Conservation (phyloP, 2,888 invertebrate genomes). For the Acronicta psi region DNA sequence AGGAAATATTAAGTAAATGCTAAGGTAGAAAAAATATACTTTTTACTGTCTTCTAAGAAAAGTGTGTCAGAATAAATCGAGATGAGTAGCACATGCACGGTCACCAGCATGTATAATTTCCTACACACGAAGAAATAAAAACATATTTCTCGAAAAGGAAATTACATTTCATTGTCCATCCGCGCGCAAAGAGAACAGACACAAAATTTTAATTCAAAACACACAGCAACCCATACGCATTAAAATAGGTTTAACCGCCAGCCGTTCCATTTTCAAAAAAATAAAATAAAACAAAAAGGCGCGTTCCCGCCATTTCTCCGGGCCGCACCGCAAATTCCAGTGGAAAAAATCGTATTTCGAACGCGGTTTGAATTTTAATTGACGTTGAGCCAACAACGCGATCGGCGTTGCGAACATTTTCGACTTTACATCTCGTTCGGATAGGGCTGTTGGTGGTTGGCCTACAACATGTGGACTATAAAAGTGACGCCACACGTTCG, state of each 20-base stretch:
- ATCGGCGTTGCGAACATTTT: slow-evolving; percentile 77
- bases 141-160: slow-evolving; percentile 73
- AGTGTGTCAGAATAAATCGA: slow-evolving; percentile 15
- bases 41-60: not conserved
- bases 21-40: not conserved
- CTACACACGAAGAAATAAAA: slow-evolving; percentile 52
- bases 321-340: slow-evolving; percentile 87
- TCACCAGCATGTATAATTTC: slow-evolving; percentile 38
- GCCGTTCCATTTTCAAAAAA: slow-evolving; percentile 86
- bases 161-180: slow-evolving; percentile 85
- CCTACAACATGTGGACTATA: slow-evolving; percentile 77
- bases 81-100: slow-evolving; percentile 16
- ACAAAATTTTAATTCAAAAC: slow-evolving; percentile 86
- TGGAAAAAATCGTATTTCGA: slow-evolving; percentile 89
- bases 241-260: slow-evolving; percentile 88
- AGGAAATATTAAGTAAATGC: too few relatives aligned
- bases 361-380: slow-evolving; percentile 90
- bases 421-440: slow-evolving; percentile 75
- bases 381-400: slow-evolving; percentile 82
- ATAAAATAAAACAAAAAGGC: slow-evolving; percentile 87
- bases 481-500: slow-evolving; percentile 74
- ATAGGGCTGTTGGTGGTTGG: slow-evolving; percentile 66
- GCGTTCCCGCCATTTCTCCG: slow-evolving; percentile 86
- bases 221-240: slow-evolving; percentile 87
- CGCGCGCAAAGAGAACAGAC: slow-evolving; percentile 67